These are phyloP conservation scores for Melitaea athalia DNA, from an alignment of 2,888 invertebrate genomes.

Conservation along the genomic window DNA sequence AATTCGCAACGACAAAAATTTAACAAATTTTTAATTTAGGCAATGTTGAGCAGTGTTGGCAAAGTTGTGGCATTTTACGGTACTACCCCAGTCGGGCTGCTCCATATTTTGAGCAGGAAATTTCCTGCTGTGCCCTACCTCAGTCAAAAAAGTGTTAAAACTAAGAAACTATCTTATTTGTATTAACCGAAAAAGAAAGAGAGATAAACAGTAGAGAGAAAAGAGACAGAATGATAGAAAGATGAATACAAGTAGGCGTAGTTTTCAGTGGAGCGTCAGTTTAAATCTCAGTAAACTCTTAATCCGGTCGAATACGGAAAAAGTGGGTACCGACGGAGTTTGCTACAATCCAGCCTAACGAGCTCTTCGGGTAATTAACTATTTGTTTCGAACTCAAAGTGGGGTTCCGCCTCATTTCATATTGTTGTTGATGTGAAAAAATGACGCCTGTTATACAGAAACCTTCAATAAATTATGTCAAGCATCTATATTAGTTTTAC, in stretches of 20 bases:
- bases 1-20: too few relatives aligned
- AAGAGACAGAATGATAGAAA: background rate
- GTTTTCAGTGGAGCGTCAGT: slow-evolving; percentile 14
- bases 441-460: background rate
- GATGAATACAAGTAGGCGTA: background rate
- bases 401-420: slow-evolving; percentile 46
- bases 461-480: background rate
- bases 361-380: slow-evolving; percentile 77
- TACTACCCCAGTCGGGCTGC: too few relatives aligned
- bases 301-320: slow-evolving; percentile 36
- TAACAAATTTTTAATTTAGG: too few relatives aligned
- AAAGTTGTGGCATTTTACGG: too few relatives aligned
- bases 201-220: background rate
- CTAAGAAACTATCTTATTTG: too few relatives aligned
- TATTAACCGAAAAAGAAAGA: background rate
- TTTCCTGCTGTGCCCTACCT: too few relatives aligned
- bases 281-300: slow-evolving; percentile 37
- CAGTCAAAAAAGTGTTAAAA: too few relatives aligned
- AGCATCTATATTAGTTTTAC: background rate
- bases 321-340: slow-evolving; percentile 34
- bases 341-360: slow-evolving; percentile 72
- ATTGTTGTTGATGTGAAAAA: slow-evolving; percentile 22
- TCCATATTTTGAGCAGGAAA: too few relatives aligned
- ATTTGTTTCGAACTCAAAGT: slow-evolving; percentile 75
- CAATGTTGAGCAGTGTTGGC: too few relatives aligned